phyloP scores from a whole-genome alignment of 2,797 vertebrate species.

The Catharus ustulatus region DNA sequence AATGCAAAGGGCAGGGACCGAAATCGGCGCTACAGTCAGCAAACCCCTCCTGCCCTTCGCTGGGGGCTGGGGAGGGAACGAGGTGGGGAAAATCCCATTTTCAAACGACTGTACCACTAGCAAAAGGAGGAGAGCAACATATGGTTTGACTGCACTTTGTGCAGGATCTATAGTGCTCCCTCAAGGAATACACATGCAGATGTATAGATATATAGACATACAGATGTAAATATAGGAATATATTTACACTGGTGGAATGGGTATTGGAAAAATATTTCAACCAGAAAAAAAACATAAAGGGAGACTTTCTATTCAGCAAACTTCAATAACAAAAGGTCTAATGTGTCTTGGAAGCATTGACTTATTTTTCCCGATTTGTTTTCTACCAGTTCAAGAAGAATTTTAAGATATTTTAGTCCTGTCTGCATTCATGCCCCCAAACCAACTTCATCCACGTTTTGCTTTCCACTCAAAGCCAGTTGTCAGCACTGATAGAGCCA shows the following conservation, averaged over 20 bases:
- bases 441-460: neutral
- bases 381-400: neutral
- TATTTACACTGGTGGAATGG: neutral
- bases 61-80: neutral
- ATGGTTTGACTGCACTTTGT: neutral
- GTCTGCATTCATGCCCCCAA: neutral
- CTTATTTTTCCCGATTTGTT: neutral
- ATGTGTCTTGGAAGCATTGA: neutral
- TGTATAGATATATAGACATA: neutral
- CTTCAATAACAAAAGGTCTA: neutral
- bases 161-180: neutral
- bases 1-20: neutral
- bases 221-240: neutral
- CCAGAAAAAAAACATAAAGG: neutral
- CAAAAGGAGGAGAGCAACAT: neutral
- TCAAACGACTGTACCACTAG: neutral
- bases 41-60: neutral
- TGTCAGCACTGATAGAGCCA: neutral
- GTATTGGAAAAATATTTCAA: neutral
- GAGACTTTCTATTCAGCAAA: neutral
- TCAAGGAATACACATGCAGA: neutral
- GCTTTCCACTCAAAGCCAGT: neutral
- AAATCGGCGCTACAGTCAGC: neutral
- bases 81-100: neutral
- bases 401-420: neutral